phyloP scores from a whole-genome alignment of 2,888 invertebrate genomes.

The Phortica okadai region DNA sequence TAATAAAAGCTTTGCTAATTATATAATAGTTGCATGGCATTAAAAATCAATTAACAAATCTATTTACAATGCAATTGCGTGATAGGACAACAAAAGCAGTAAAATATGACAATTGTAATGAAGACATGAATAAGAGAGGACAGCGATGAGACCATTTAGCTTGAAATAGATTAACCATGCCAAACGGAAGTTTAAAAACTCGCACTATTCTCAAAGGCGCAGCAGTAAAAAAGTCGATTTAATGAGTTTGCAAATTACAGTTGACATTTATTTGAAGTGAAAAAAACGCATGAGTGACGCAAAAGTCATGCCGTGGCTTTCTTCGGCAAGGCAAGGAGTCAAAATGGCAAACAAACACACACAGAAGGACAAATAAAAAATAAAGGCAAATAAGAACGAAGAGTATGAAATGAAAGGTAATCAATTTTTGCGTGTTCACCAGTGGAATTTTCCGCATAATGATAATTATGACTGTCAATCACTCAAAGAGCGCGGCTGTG shows the following conservation, averaged over 20 bases:
- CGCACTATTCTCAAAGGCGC: background rate
- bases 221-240: background rate
- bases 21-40: too few relatives aligned
- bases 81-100: background rate
- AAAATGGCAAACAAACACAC: background rate
- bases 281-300: background rate
- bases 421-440: conserved; percentile 28
- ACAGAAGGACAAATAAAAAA: conserved; percentile 3
- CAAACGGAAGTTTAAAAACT: background rate
- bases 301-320: background rate
- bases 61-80: background rate
- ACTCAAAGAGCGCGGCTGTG: conserved; percentile 27
- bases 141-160: background rate
- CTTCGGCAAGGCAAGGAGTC: background rate
- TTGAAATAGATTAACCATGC: background rate
- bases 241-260: background rate
- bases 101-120: background rate
- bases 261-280: background rate
- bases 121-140: background rate
- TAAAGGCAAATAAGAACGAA: background rate
- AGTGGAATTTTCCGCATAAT: conserved; percentile 62
- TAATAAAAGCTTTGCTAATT: too few relatives aligned
- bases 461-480: conserved; percentile 59
- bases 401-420: background rate
- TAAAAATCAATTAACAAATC: too few relatives aligned